Conservation (phyloP, 2,113 vertebrate genomes). For the Cyphomyrus discorhynchus region DNA sequence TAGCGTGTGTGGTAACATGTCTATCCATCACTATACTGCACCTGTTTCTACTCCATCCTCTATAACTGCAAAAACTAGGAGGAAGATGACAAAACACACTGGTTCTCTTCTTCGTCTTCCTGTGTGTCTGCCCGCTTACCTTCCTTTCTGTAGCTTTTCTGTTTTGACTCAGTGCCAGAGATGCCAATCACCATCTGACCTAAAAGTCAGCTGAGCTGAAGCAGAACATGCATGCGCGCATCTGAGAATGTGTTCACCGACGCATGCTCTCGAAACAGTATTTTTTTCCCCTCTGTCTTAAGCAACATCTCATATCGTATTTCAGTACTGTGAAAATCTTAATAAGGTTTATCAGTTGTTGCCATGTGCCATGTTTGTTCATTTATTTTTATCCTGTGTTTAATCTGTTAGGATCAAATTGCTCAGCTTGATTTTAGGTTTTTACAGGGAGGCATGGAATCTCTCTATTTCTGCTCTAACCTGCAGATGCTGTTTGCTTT, state of each 20-base stretch:
- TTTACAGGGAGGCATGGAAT: not conserved
- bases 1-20: not conserved
- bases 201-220: not conserved
- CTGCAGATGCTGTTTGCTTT: not conserved
- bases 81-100: not conserved
- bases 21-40: not conserved
- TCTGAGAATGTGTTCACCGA: not conserved
- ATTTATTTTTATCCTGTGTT: not conserved
- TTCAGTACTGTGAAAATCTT: constrained; percentile 12
- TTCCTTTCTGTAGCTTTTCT: not conserved
- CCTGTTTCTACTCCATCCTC: not conserved
- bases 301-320: not conserved
- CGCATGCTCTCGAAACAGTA: not conserved
- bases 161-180: not conserved
- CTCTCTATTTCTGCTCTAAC: not conserved
- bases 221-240: not conserved
- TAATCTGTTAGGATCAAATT: not conserved
- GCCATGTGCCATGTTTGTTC: not conserved
- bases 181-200: not conserved
- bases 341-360: not conserved
- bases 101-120: not conserved
- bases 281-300: not conserved
- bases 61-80: not conserved
- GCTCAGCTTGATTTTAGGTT: not conserved
- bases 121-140: not conserved